These are phyloP conservation scores for Forpus xanthops DNA, from an alignment of 2,797 vertebrate genomes.

Conservation along the genomic window DNA sequence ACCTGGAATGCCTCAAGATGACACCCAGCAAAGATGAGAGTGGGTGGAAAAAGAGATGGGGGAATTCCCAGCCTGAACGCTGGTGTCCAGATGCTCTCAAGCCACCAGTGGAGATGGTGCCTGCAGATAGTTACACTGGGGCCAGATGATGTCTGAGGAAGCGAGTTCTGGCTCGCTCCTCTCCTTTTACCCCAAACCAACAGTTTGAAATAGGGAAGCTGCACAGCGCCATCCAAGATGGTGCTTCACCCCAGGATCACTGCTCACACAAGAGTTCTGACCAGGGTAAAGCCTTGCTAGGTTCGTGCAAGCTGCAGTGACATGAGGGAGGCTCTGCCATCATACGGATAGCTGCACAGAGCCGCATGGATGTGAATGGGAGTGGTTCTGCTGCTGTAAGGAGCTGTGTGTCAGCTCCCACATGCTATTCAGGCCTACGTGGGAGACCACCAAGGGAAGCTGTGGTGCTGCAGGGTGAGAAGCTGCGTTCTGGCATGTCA, in stretches of 20 bases:
- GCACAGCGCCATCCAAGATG: not conserved
- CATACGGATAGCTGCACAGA: rapidly evolving
- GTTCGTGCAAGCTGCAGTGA: not conserved
- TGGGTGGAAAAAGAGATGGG: not conserved
- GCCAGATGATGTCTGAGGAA: not conserved
- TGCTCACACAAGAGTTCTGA: not conserved
- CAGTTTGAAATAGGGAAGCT: not conserved
- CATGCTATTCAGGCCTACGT: not conserved
- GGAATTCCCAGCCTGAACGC: not conserved
- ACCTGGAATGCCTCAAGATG: not conserved
- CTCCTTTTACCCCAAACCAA: not conserved
- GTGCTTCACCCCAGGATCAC: not conserved
- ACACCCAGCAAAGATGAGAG: not conserved
- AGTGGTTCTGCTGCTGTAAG: not conserved
- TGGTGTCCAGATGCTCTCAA: not conserved
- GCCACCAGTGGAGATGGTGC: not conserved
- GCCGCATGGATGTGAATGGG: not conserved
- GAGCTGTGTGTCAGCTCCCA: not conserved
- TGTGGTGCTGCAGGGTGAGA: not conserved
- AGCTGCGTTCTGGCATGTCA: not conserved
- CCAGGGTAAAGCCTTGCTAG: rapidly evolving
- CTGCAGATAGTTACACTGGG: not conserved
- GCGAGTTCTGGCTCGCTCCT: not conserved
- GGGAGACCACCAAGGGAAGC: conserved; percentile 18
- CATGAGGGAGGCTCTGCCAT: rapidly evolving